phyloP scores from a whole-genome alignment of 2,113 vertebrate species.

The Sceloporus tristichus region DNA sequence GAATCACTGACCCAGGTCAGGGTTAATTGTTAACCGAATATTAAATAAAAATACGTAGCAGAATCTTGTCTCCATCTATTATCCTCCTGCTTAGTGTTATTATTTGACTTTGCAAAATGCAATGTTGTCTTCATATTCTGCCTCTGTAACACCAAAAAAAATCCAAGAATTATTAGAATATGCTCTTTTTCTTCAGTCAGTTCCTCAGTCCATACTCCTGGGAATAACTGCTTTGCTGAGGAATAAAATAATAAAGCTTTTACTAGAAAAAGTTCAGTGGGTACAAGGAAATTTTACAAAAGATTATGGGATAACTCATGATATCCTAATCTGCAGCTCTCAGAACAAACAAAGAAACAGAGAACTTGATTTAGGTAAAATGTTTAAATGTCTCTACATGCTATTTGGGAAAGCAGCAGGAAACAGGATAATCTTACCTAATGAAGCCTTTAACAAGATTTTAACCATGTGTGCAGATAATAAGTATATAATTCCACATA shows the following conservation, averaged over 20 bases:
- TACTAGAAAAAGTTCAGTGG: background rate
- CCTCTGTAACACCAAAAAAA: constrained; percentile 52
- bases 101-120: constrained; percentile 47
- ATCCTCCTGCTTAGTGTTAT: constrained; percentile 31
- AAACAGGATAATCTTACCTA: background rate
- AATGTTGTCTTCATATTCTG: background rate
- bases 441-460: constrained; percentile 12
- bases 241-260: constrained; percentile 40
- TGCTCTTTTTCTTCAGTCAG: constrained; percentile 16
- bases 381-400: background rate
- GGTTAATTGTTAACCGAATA: constrained; percentile 69
- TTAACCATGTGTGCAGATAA: accelerated
- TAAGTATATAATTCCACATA: constrained; percentile 1
- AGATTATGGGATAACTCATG: constrained; percentile 36
- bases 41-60: constrained; percentile 66
- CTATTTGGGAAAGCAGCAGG: constrained; percentile 25
- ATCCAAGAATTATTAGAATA: constrained; percentile 24
- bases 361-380: background rate
- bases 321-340: constrained; percentile 25
- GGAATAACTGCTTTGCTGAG: background rate
- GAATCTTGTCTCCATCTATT: constrained; percentile 64
- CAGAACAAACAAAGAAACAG: background rate
- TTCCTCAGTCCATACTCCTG: constrained; percentile 20
- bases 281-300: background rate
- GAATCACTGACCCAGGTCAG: constrained; percentile 21